phyloP scores from a whole-genome alignment of 2,113 vertebrate species.

The Neolamprologus tretocephalus region DNA sequence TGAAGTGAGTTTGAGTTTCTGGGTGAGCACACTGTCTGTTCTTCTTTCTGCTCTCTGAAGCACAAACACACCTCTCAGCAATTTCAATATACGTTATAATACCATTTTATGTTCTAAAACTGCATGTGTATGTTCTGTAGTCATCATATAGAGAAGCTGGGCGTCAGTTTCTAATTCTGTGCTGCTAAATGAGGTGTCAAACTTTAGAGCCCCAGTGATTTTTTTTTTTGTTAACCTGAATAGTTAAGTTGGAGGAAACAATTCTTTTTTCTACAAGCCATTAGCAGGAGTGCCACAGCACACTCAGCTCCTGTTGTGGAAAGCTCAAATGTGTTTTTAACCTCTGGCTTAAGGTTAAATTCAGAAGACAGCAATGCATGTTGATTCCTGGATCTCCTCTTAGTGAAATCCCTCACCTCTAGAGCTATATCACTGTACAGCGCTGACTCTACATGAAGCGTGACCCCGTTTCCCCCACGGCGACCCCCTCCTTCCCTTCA shows the following conservation, averaged over 20 bases:
- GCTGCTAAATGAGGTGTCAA: not conserved
- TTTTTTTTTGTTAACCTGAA: not conserved
- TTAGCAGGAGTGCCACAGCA: conserved; percentile 19
- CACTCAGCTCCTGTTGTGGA: conserved; percentile 1
- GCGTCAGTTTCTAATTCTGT: not conserved
- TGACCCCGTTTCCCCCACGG: conserved; percentile 64
- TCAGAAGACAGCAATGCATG: conserved; percentile 45
- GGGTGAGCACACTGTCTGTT: conserved; percentile 77
- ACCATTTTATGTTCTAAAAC: not conserved
- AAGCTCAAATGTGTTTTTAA: conserved; percentile 54
- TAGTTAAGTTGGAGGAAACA: not conserved
- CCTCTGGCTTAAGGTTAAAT: conserved; percentile 57
- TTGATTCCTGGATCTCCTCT: conserved; percentile 56
- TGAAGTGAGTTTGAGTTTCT: conserved; percentile 79
- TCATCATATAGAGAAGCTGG: not conserved
- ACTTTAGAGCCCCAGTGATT: not conserved
- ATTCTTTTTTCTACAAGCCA: not conserved
- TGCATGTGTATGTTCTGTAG: not conserved
- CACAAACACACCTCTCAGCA: conserved; percentile 68
- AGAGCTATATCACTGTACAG: conserved; percentile 45
- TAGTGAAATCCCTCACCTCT: conserved; percentile 61
- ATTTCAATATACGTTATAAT: conserved; percentile 44
- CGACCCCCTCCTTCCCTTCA: conserved; percentile 46
- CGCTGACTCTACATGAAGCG: conserved; percentile 60
- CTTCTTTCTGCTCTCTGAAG: conserved; percentile 65